Evolutionary conservation across 2,113 vertebrate species (phyloP), one percentile per base, ranked within the genome.

Genomic region (Ursus arctos): DNA sequence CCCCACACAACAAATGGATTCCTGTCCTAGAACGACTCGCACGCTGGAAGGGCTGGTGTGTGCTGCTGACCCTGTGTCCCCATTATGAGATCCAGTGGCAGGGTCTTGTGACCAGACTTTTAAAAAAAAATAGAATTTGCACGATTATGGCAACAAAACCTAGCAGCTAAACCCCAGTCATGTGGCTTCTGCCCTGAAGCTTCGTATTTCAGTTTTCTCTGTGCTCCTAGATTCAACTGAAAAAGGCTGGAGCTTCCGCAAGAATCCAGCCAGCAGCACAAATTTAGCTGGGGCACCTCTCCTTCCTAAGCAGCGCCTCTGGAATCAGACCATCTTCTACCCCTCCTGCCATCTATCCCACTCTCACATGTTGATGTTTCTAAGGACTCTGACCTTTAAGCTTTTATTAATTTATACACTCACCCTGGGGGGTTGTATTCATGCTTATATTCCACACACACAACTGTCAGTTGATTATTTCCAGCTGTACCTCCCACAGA

Each of bases 61-160:
- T 22, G 13, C 67, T 28, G 6, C 53, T 24, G 36, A 82, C 53
- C 36, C 26, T 0, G 40, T 49, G 79, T 57, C 33, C 18, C 65
- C 16, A 0, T 33, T 22, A 18, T 1, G 8, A 82, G 22, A 89
- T n/a, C 65, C 43, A 71, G 40, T 28, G 82, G 51, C 80, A 67
- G 33, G 51, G 40, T 67, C 26, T 91, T 69, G 21, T 49, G 49
- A 49, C 12, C 1, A 0, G 16, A 77, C 24, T 28, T 63, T 88
- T 61, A 81, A 33, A 85, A 95, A 80, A 95, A 65, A 28, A 16
- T 26, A 95, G 49, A 87, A 79, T 92, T 88, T 77, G 24, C 36
- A 72, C n/a, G n/a, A 69, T 18, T 85, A 28, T 67, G 22, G 67
- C 91, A 92, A 65, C 7, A 59, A 63, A 91, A 91, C 36, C 31